Conservation (phyloP, 2,888 invertebrate species). For the Nomada ferruginata region DNA sequence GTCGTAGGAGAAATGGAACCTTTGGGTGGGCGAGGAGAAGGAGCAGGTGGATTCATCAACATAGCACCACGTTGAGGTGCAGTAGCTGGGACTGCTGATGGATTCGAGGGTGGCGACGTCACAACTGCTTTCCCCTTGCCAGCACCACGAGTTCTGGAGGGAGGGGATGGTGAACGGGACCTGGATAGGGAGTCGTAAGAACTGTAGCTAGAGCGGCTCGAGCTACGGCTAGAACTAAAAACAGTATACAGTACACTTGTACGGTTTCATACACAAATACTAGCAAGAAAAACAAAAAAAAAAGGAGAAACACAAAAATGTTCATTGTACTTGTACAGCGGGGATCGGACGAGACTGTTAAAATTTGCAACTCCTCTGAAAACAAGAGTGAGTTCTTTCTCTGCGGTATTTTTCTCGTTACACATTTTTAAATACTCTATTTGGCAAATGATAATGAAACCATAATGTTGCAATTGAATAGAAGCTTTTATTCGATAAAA, state of each 20-base stretch:
- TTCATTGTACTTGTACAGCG: background rate
- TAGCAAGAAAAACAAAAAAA: constrained; percentile 23
- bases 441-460: too few species aligned
- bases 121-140: constrained; percentile 80
- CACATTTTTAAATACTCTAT: too few species aligned
- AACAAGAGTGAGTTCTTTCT: too few species aligned
- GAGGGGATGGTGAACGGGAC: constrained; percentile 85
- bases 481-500: background rate
- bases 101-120: constrained; percentile 78
- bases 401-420: too few species aligned
- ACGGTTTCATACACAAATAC: constrained; percentile 43
- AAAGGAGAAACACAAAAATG: background rate
- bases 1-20: constrained; percentile 82
- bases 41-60: constrained; percentile 91
- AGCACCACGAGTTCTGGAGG: constrained; percentile 83
- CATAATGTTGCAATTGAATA: background rate
- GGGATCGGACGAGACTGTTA: too few species aligned
- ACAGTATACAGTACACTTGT: constrained; percentile 67
- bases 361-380: too few species aligned
- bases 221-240: constrained; percentile 85
- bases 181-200: constrained; percentile 85
- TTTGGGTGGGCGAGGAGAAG: constrained; percentile 85
- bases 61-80: constrained; percentile 88
- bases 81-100: constrained; percentile 80
- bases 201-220: constrained; percentile 85